Base-by-base conservation (phyloP, 2,888 invertebrate species). In the Amblyjoppa fuscipennis region DNA sequence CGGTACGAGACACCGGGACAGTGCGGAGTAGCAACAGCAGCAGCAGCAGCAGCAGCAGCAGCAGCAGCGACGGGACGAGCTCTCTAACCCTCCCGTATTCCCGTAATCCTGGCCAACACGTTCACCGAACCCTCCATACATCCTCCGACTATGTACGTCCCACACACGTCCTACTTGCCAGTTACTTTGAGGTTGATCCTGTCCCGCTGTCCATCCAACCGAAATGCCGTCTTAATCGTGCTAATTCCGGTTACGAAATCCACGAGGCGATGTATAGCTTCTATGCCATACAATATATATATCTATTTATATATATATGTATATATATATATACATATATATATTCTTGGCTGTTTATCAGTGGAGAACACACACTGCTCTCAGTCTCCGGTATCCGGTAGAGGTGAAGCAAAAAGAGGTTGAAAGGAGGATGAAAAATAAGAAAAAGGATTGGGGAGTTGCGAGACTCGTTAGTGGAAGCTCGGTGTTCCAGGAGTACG, bases 21-120 rank as follows among this genome's bases (percentile, higher is more conserved):
- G 69, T 69, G 61, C 31, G 41, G 56, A 73, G 81, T 56, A 34
- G 73, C 83, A 76, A 59, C 66, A 34, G 73, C 83, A 76, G 51
- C 66, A 73, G 81, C 49, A 34, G 73, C 83, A 76, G 51, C 66
- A 11, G 49, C 59, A 66, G n/a, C 64, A 64, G 25, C 59, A 38
- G 53, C 45, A 79, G 70, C 28, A 84, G 68, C 70, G 66, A 81
- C 81, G 71, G 86, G 80, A 70, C 77, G 74, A 70, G 84, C 82
- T 82, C 80, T 80, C 80, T 80, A 83, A 81, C 80, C 87, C 78
- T 86, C 87, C 86, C 81, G 88, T 88, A 89, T 91, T 90, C 91
- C 92, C 90, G 93, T 94, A 94, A 94, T 94, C 94, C 94, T 89
- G 85, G 86, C 84, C 92, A 92, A 92, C 93, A 92, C 92, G 89